A percentile compares a stretch with the other conserved stretches of the same genome.
Evolutionary conservation across 2,113 vertebrate genomes (phyloP).

Genomic region (Papio anubis): DNA sequence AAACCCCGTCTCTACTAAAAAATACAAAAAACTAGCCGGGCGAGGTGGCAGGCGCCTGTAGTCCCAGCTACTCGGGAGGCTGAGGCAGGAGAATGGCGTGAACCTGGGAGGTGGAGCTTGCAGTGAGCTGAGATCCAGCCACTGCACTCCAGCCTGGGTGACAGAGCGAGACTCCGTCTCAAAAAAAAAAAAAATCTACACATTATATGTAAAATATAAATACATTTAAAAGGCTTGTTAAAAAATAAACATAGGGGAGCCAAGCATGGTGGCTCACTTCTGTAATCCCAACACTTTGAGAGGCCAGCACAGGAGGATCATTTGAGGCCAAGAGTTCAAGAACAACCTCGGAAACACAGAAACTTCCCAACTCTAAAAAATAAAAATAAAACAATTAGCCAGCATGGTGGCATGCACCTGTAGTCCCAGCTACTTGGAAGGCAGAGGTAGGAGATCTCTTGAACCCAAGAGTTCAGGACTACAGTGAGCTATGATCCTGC

Average conservation of each 20-base stretch:
- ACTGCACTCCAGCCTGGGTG: fast-evolving
- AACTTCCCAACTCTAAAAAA: not conserved
- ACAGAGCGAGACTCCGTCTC: too few relatives aligned
- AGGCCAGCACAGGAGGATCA: not conserved
- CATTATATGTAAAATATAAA: not conserved
- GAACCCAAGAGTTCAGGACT: not conserved
- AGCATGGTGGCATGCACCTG: not conserved
- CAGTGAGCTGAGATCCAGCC: too few relatives aligned
- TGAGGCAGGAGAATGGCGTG: too few relatives aligned
- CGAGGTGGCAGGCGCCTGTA: too few relatives aligned
- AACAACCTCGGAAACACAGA: not conserved
- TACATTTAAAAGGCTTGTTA: not conserved
- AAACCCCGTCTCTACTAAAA: too few relatives aligned
- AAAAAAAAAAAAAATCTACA: not conserved
- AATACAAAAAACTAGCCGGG: too few relatives aligned
- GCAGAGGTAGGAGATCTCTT: not conserved
- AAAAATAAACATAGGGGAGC: not conserved
- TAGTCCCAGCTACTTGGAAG: not conserved
- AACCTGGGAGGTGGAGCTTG: too few relatives aligned
- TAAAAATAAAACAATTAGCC: not conserved
- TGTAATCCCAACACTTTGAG: too few relatives aligned
- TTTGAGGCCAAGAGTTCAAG: not conserved
- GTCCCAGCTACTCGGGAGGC: too few relatives aligned
- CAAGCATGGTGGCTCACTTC: too few relatives aligned
- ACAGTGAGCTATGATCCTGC: not conserved